Base-by-base conservation (phyloP, 2,113 vertebrate genomes). In the Anas platyrhynchos region DNA sequence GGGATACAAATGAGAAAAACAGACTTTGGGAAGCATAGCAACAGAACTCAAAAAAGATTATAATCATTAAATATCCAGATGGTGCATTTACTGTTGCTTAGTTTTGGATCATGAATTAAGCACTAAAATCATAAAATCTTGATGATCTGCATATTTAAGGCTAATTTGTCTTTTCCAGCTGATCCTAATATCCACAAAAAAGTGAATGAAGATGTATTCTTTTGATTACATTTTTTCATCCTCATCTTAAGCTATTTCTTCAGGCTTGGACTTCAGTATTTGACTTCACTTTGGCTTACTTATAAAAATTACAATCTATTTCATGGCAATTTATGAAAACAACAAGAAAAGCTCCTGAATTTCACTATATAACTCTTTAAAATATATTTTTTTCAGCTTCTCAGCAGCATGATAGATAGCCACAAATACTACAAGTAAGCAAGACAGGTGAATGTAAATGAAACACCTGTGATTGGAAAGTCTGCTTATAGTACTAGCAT, bases 11-110 rank as follows among this genome's bases (percentile, higher is more conserved):
- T 56, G 66, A 78, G 52, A 82, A 92, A 83, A 94, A 94, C 3
- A 61, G 38, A 68, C 32, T 78, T 54, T 56, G 48, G 32, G 22
- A 93, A 89, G 23, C 22, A 22, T 41, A 7, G 61, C 29, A 77
- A 58, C 27, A 46, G 43, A 91, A 56, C 25, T 63, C 46, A 61
- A 58, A 81, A 83, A 74, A 74, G 9, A 68, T 41, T 50, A 56
- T 59, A 89, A 73, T n/a, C 59, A 63, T 89, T 91, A 89, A 73
- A 34, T 79, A 41, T 62, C 84, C 89, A 89, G 87, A 94, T 92
- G 94, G 83, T 82, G 58, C 87, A 58, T 65, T 92, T 81, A 55
- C n/a, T 43, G 56, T 56, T 78, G 18, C 52, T 48, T 48, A 79
- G 69, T 31, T 93, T 31, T 82, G 31, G 65, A 79, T 89, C 46